A percentile compares a stretch with the other conserved stretches of the same genome.
phyloP scores from a whole-genome alignment of 2,797 vertebrate species.

The Sylvilagus floridanus region DNA sequence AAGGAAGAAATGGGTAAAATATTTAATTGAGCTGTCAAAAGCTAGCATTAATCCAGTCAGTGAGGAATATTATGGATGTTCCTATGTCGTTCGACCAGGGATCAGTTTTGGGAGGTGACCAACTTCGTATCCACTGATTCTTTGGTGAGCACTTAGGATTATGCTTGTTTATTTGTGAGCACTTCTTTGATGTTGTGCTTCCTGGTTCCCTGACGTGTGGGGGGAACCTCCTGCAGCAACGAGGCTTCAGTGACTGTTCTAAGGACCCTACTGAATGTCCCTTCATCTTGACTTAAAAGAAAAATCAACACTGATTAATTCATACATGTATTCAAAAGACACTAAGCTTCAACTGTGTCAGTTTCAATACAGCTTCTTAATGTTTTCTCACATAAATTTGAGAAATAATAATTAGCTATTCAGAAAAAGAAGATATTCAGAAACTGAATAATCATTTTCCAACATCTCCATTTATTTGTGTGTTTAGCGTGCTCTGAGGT shows the following conservation, averaged over 20 bases:
- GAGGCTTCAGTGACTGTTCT: neutral
- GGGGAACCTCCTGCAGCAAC: neutral
- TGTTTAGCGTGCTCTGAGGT: neutral
- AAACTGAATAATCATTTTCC: neutral
- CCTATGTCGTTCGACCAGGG: neutral
- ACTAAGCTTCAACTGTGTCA: neutral
- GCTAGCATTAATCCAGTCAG: neutral
- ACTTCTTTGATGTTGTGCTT: neutral
- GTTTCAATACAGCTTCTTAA: neutral
- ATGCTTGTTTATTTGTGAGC: neutral
- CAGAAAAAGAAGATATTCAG: conserved; percentile 12
- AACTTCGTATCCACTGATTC: neutral
- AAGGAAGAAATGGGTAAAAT: neutral
- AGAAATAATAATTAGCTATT: conserved; percentile 39
- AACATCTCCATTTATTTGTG: neutral
- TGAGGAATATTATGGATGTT: neutral
- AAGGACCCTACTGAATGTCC: neutral
- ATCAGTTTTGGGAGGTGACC: neutral
- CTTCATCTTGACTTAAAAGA: conserved; percentile 17
- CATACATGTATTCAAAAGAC: conserved; percentile 16
- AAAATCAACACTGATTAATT: conserved; percentile 35
- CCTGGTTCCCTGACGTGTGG: neutral
- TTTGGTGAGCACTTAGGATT: neutral
- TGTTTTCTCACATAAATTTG: conserved; percentile 2
- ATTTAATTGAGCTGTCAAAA: neutral